phyloP scores from a whole-genome alignment of 2,888 invertebrate genomes.

The Polydrusus tereticollis region DNA sequence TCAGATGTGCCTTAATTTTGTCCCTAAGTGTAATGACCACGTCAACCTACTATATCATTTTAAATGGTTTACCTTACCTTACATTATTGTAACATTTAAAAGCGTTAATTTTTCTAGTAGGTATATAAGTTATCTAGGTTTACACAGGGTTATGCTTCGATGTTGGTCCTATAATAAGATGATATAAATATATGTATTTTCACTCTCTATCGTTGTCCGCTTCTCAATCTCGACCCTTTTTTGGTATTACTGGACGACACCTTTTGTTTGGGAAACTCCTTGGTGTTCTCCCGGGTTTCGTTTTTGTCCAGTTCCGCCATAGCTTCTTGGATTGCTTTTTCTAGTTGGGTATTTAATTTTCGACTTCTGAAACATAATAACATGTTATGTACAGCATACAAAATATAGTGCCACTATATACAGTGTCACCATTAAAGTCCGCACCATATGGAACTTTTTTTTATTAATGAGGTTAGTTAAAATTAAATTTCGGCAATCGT shows the following conservation, averaged over 20 bases:
- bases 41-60: not conserved
- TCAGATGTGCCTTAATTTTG: too few relatives aligned
- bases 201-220: slow-evolving; percentile 62
- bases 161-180: slow-evolving; percentile 61
- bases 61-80: slow-evolving; percentile 16
- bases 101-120: slow-evolving; percentile 57
- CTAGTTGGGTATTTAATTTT: slow-evolving; percentile 90
- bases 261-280: slow-evolving; percentile 44
- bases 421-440: too few relatives aligned
- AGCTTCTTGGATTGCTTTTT: slow-evolving; percentile 93
- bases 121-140: slow-evolving; percentile 53
- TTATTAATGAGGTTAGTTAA: too few relatives aligned
- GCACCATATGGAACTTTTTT: too few relatives aligned
- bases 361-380: slow-evolving; percentile 79
- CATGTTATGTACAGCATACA: not conserved
- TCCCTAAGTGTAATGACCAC: not conserved
- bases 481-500: too few relatives aligned
- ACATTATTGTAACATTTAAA: slow-evolving; percentile 58
- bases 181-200: slow-evolving; percentile 48
- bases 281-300: slow-evolving; percentile 53
- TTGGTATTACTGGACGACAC: slow-evolving; percentile 34
- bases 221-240: slow-evolving; percentile 68
- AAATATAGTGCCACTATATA: too few relatives aligned
- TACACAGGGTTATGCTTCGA: slow-evolving; percentile 56
- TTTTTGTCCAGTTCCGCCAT: slow-evolving; percentile 87